Evolutionary conservation across 2,113 vertebrate genomes (phyloP).

Genomic region (Alligator sinensis): DNA sequence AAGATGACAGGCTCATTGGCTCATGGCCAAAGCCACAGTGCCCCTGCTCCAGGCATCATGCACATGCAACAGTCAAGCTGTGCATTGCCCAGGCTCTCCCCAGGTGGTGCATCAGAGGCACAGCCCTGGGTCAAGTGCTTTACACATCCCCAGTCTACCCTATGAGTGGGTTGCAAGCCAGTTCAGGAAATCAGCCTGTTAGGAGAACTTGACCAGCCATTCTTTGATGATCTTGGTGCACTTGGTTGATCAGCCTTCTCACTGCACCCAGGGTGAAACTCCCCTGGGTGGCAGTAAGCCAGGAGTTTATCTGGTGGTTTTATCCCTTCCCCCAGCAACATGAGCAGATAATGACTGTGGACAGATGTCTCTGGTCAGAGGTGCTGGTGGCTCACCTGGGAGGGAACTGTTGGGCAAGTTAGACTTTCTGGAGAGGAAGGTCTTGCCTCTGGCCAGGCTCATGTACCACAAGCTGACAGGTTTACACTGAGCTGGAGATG

Average conservation of each 20-base stretch:
- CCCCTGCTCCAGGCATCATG: too few relatives aligned
- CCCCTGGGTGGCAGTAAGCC: too few relatives aligned
- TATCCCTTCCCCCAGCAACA: neutral
- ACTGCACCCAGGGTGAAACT: neutral
- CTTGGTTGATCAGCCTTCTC: neutral
- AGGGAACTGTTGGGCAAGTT: neutral
- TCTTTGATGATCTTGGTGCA: neutral
- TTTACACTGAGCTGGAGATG: neutral
- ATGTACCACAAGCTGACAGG: neutral
- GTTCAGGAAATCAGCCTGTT: neutral
- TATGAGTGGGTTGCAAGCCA: neutral
- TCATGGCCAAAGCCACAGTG: too few relatives aligned
- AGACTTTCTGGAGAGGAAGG: neutral
- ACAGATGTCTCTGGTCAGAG: neutral
- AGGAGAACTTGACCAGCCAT: neutral
- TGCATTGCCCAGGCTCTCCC: too few relatives aligned
- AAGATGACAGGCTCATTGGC: too few relatives aligned
- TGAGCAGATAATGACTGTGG: neutral
- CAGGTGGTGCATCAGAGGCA: too few relatives aligned
- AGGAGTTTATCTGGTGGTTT: too few relatives aligned
- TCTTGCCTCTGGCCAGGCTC: neutral
- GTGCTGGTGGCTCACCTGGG: too few relatives aligned
- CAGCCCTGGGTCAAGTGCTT: neutral
- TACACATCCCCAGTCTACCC: too few relatives aligned
- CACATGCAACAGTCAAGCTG: too few relatives aligned